These are phyloP conservation scores for Petrocephalus zakoni DNA, from an alignment of 2,113 vertebrate genomes.

Conservation along the genomic window DNA sequence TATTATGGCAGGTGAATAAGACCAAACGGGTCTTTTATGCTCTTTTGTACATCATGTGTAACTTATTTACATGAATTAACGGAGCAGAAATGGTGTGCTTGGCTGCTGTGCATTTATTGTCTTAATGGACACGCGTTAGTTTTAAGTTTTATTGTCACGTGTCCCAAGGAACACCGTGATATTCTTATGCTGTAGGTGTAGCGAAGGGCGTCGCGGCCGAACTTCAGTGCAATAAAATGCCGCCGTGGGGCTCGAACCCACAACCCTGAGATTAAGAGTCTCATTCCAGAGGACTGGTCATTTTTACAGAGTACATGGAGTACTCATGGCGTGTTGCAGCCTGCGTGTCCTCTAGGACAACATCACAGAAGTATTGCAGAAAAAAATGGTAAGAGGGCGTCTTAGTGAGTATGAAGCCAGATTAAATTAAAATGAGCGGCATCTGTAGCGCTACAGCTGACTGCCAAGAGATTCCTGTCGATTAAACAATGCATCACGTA, in stretches of 20 bases:
- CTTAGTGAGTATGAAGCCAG: neutral
- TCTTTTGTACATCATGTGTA: conserved; percentile 23
- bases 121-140: conserved; percentile 23
- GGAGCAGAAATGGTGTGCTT: conserved; percentile 28
- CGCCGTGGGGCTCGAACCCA: too few species aligned
- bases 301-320: neutral
- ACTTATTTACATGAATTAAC: conserved; percentile 30
- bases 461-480: neutral
- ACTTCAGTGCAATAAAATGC: neutral
- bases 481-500: neutral
- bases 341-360: neutral
- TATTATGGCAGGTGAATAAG: conserved; percentile 16
- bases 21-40: neutral
- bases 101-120: conserved; percentile 39
- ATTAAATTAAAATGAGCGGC: neutral
- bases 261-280: neutral
- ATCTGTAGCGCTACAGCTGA: neutral
- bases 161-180: neutral
- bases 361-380: neutral
- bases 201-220: neutral
- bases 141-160: neutral
- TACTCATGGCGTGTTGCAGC: neutral
- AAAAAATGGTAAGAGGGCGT: neutral
- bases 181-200: neutral
- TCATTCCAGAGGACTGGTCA: too few species aligned